phyloP scores from a whole-genome alignment of 2,113 vertebrate species.

The Gallinago undulata region DNA sequence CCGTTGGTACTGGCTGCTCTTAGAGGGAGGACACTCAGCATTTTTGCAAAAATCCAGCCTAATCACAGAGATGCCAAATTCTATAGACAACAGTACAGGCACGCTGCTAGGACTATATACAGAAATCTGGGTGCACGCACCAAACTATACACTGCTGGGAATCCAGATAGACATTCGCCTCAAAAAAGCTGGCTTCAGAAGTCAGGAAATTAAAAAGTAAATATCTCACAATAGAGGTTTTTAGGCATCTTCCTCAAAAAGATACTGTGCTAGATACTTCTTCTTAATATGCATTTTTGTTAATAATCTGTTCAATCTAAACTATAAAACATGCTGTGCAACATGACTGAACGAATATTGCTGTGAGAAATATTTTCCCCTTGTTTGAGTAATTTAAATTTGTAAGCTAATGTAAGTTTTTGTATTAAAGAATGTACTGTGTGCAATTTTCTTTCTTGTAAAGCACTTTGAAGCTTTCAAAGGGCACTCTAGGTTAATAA shows the following conservation, averaged over 20 bases:
- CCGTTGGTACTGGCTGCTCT: background rate
- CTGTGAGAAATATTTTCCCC: slow-evolving; percentile 34
- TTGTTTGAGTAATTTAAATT: slow-evolving; percentile 54
- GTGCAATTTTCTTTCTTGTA: slow-evolving; percentile 56
- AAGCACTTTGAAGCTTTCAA: slow-evolving; percentile 63
- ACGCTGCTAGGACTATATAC: background rate
- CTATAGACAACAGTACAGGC: background rate
- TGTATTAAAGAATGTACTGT: slow-evolving; percentile 58
- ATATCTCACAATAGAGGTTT: background rate
- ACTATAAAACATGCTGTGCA: slow-evolving; percentile 10
- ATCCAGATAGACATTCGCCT: background rate
- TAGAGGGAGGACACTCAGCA: background rate
- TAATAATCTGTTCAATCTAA: slow-evolving; percentile 55
- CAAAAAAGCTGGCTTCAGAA: background rate
- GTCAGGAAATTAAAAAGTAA: background rate
- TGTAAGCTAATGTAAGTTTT: slow-evolving; percentile 63
- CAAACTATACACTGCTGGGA: background rate
- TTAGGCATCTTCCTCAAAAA: slow-evolving; percentile 28
- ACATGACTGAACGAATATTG: slow-evolving; percentile 55
- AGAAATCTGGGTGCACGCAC: background rate
- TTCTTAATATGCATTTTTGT: slow-evolving; percentile 53
- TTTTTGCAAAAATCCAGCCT: background rate
- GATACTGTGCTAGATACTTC: background rate
- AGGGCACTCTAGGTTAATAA: slow-evolving; percentile 61
- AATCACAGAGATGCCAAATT: background rate